Conservation (phyloP, 1,140 invertebrate genomes). For the Geopemphigus sp. region DNA sequence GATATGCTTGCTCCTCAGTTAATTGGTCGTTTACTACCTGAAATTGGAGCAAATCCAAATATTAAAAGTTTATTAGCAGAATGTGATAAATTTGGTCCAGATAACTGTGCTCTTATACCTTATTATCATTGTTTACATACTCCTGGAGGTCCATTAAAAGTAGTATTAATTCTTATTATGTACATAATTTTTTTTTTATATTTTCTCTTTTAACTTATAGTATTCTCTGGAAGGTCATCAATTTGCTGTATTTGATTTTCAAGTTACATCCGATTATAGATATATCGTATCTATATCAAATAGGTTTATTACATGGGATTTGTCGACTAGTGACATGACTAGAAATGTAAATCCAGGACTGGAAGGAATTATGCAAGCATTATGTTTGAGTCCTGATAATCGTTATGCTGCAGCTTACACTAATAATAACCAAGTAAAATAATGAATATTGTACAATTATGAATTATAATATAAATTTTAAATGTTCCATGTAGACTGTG, state of each 20-base stretch:
- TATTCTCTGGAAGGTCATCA: constrained; percentile 97
- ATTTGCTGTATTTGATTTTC: constrained; percentile 95
- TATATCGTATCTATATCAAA: constrained; percentile 96
- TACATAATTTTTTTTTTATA: background rate
- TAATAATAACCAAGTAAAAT: constrained; percentile 84
- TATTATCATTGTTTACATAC: constrained; percentile 94
- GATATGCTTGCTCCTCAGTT: constrained; percentile 96
- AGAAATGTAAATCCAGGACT: constrained; percentile 88
- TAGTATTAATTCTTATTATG: constrained; percentile 55
- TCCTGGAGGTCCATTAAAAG: constrained; percentile 93
- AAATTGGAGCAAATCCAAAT: constrained; percentile 80
- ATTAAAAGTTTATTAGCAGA: constrained; percentile 83
- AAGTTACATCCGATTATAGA: constrained; percentile 84
- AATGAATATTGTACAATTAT: background rate
- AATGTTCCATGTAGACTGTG: constrained; percentile 64
- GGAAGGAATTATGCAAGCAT: constrained; percentile 91
- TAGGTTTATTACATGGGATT: constrained; percentile 95
- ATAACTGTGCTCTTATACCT: constrained; percentile 86
- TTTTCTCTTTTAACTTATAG: constrained; percentile 61
- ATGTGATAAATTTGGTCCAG: constrained; percentile 82
- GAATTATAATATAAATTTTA: background rate
- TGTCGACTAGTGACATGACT: constrained; percentile 89
- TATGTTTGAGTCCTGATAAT: constrained; percentile 92
- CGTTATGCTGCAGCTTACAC: constrained; percentile 94
- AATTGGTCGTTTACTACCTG: constrained; percentile 86